phyloP scores from a whole-genome alignment of 2,113 vertebrate species.

The Carassius carassius region DNA sequence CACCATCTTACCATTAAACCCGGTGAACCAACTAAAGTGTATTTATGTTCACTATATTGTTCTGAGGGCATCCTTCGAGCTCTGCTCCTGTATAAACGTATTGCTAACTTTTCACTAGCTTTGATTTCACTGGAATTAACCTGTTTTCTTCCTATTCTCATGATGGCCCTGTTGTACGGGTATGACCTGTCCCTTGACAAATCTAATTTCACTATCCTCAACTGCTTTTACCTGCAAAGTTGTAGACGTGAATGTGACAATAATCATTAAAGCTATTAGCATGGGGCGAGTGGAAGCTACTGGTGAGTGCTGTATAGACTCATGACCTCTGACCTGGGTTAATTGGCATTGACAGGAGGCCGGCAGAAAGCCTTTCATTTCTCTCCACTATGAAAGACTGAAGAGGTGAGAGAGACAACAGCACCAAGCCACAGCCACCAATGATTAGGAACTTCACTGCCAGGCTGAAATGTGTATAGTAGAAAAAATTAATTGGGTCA shows the following conservation, averaged over 20 bases:
- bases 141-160: neutral
- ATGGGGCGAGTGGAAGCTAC: conserved; percentile 44
- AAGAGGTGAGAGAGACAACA: conserved; percentile 40
- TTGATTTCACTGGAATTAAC: neutral
- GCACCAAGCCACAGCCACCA: neutral
- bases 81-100: neutral
- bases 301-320: conserved; percentile 48
- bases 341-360: conserved; percentile 53
- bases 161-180: neutral
- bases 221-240: conserved; percentile 30
- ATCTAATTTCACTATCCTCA: conserved; percentile 43
- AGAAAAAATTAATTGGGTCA: neutral
- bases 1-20: neutral
- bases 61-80: neutral
- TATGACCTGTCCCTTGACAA: conserved; percentile 28
- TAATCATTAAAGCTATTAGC: conserved; percentile 57
- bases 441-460: conserved; percentile 30
- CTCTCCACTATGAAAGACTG: conserved; percentile 43
- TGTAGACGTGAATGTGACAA: conserved; percentile 49
- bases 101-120: neutral
- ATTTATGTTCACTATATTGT: neutral
- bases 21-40: neutral
- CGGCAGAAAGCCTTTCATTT: conserved; percentile 46
- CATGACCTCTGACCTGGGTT: conserved; percentile 51
- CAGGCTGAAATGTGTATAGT: neutral